Evolutionary conservation across 2,797 vertebrate species (phyloP), one percentile per base, ranked within the genome.

Genomic region (Catharus ustulatus): DNA sequence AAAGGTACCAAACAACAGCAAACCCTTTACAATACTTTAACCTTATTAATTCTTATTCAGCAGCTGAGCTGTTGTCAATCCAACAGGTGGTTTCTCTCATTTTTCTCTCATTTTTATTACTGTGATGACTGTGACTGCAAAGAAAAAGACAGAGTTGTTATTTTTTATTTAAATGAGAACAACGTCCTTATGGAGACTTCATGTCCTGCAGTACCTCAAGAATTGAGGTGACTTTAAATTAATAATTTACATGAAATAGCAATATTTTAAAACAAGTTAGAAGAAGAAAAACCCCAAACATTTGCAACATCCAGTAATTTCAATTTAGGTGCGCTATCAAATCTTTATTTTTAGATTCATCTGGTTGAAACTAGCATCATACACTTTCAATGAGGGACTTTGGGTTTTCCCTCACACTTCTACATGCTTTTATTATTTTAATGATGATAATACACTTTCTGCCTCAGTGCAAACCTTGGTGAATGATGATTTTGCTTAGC

Each of bases 171-270:
- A 48, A 83, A 63, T 36, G 9, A 29, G 7, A 36, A 92, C 94
- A 90, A 29, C 8, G 0, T n/a, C 8, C 87, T 91, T 61, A 67
- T 4, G 69, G 21, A 73, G 40, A 62, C 46, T 83, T 5, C 13
- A 32, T 29, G 5, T 46, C 36, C 34, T 77, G 54, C 38, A 95
- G 58, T 45, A 95, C 57, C 61, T 64, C 58, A 84, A 93, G 75
- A 94, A 94, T 51, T 82, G 45, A 82, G 27, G 83, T 84, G 62
- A 61, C 86, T 94, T 95, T 74, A 96, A 94, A 89, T 63, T 93
- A 76, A 91, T 84, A 32, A 88, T 10, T 63, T 4, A 29, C 32
- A 59, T n/a, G 8, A 74, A 91, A 55, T 8, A 62, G 2, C 16
- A 80, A 34, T 34, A 54, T 48, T 76, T 55, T 23, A 19, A 84